phyloP scores from a whole-genome alignment of 2,888 invertebrate species.

The Leucoptera coffeella region DNA sequence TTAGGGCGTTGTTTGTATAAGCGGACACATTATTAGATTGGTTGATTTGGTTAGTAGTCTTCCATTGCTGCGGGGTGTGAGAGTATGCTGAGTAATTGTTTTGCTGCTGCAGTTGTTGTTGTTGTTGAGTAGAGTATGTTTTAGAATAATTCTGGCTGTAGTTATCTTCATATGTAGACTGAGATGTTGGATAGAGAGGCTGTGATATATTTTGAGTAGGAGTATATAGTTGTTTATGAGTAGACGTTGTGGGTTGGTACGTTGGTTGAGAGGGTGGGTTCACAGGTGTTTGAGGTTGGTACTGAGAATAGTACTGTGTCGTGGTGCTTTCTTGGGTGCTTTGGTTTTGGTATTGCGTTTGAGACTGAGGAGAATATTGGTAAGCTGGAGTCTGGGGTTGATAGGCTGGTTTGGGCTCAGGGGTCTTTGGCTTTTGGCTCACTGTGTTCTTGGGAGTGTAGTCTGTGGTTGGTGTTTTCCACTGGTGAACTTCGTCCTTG shows the following conservation, averaged over 20 bases:
- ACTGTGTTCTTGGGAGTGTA: too few relatives aligned
- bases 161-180: conserved; percentile 1
- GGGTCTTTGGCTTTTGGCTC: not conserved
- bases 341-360: not conserved
- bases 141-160: conserved; percentile 12
- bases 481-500: conserved; percentile 22
- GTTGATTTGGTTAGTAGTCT: conserved; percentile 20
- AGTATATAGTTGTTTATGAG: too few relatives aligned
- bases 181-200: conserved; percentile 3
- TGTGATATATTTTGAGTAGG: too few relatives aligned
- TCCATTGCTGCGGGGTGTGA: too few relatives aligned
- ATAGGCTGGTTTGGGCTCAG: not conserved
- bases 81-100: conserved; percentile 18
- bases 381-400: not conserved
- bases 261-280: conserved; percentile 5
- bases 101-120: conserved; percentile 12
- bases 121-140: too few relatives aligned
- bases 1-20: conserved; percentile 17
- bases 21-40: conserved; percentile 11
- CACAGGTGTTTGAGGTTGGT: conserved; percentile 11
- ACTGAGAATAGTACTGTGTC: conserved; percentile 10
- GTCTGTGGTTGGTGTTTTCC: too few relatives aligned
- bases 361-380: not conserved
- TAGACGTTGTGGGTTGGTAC: not conserved
- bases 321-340: conserved; percentile 3